A percentile compares a stretch with the other conserved stretches of the same genome.
phyloP scores from a whole-genome alignment of 2,113 vertebrate species.

The Cyprinodon tularosa region DNA sequence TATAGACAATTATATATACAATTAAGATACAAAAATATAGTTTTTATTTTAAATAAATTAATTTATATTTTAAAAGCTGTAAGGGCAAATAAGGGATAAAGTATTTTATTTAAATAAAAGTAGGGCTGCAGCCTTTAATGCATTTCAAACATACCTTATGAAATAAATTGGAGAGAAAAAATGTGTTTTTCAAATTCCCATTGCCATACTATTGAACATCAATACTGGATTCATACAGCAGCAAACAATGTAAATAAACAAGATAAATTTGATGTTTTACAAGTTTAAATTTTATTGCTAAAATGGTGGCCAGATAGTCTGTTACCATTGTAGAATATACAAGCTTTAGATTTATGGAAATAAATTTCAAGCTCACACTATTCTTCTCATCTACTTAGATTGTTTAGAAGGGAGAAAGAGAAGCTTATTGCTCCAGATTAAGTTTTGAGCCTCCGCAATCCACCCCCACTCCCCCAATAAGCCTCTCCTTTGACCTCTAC shows the following conservation, averaged over 20 bases:
- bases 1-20: too few species aligned
- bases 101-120: too few species aligned
- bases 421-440: slow-evolving; percentile 43
- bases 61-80: too few species aligned
- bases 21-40: too few species aligned
- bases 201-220: not conserved
- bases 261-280: not conserved
- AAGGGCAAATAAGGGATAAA: too few species aligned
- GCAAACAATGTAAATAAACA: not conserved
- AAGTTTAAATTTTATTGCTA: not conserved
- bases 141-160: not conserved
- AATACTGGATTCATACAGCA: not conserved
- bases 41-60: too few species aligned
- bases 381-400: not conserved
- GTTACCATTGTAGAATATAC: not conserved
- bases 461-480: slow-evolving; percentile 29
- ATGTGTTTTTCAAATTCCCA: not conserved
- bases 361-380: not conserved
- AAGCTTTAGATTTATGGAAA: not conserved
- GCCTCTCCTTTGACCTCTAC: slow-evolving; percentile 20
- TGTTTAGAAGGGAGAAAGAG: slow-evolving; percentile 9
- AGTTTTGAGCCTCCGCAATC: slow-evolving; percentile 29
- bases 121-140: too few species aligned
- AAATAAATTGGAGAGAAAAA: too few species aligned
- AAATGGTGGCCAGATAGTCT: not conserved